A percentile compares a stretch with the other conserved stretches of the same genome.
Conservation (phyloP, 1,140 invertebrate species). For the Oedothorax gibbosus region DNA sequence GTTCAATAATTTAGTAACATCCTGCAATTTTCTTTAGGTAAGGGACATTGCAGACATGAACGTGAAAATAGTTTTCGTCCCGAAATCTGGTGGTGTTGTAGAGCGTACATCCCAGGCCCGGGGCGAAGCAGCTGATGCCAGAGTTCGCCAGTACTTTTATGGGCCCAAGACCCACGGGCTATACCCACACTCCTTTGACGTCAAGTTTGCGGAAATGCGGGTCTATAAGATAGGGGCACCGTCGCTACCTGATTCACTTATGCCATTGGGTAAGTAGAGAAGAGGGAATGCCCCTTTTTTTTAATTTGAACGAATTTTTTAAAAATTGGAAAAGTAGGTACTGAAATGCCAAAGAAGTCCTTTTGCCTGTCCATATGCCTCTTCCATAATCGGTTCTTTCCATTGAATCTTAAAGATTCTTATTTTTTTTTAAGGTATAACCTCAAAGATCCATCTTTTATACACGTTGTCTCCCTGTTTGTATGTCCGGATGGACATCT, state of each 20-base stretch:
- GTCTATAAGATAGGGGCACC: conserved; percentile 96
- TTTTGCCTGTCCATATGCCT: too few species aligned
- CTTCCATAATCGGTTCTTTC: too few species aligned
- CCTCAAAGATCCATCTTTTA: too few species aligned
- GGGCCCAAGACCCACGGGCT: conserved; percentile 78
- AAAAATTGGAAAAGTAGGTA: too few species aligned
- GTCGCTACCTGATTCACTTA: conserved; percentile 89
- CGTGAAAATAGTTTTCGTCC: conserved; percentile 91
- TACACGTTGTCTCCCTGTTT: too few species aligned
- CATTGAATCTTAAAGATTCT: too few species aligned
- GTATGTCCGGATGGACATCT: too few species aligned
- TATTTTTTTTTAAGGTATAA: too few species aligned
- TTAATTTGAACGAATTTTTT: too few species aligned
- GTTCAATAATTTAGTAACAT: too few species aligned
- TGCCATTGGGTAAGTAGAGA: conserved; percentile 76
- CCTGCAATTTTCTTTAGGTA: background rate
- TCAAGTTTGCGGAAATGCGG: conserved; percentile 87
- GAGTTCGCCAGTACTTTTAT: conserved; percentile 96
- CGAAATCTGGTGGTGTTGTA: conserved; percentile 95
- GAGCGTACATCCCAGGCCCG: conserved; percentile 81
- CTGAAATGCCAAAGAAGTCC: too few species aligned
- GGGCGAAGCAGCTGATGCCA: conserved; percentile 80
- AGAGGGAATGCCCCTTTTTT: too few species aligned
- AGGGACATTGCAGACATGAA: conserved; percentile 89
- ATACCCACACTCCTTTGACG: conserved; percentile 92